Evolutionary conservation across 2,888 invertebrate species (phyloP).

Genomic region (Pristionchus entomophagus): DNA sequence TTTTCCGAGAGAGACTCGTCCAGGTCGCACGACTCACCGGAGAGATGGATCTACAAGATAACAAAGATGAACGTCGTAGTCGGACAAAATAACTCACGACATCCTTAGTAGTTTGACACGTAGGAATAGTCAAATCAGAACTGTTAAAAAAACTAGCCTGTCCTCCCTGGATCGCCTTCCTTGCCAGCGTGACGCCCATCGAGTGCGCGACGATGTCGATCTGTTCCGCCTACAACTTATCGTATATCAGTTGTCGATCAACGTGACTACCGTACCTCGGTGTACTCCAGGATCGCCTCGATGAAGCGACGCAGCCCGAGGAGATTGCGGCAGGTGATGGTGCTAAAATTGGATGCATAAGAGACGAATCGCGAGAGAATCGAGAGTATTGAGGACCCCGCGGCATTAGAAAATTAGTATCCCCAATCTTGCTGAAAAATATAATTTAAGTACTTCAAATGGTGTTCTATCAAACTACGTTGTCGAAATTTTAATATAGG

Average conservation of each 20-base stretch:
- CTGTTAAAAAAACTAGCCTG: conserved; percentile 46
- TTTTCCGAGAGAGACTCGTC: not conserved
- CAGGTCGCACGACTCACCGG: conserved; percentile 11
- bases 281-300: conserved; percentile 64
- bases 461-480: no score
- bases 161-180: conserved; percentile 62
- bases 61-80: not conserved
- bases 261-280: conserved; percentile 36
- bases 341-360: conserved; percentile 53
- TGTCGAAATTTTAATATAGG: no score
- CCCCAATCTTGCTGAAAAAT: no score
- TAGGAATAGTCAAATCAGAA: not conserved
- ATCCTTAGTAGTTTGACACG: not conserved
- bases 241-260: not conserved
- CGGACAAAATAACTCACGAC: not conserved
- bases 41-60: not conserved
- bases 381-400: conserved; percentile 42
- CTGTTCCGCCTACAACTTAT: conserved; percentile 19
- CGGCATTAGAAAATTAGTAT: not conserved
- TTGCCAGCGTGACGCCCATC: conserved; percentile 66
- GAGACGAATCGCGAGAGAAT: conserved; percentile 53
- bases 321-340: conserved; percentile 47
- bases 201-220: conserved; percentile 65
- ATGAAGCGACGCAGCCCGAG: conserved; percentile 57
- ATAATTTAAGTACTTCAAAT: no score